A percentile compares a stretch with the other conserved stretches of the same genome.
These are phyloP conservation scores for Bruchidius siliquastri DNA, from an alignment of 2,888 invertebrate genomes.

Conservation along the genomic window DNA sequence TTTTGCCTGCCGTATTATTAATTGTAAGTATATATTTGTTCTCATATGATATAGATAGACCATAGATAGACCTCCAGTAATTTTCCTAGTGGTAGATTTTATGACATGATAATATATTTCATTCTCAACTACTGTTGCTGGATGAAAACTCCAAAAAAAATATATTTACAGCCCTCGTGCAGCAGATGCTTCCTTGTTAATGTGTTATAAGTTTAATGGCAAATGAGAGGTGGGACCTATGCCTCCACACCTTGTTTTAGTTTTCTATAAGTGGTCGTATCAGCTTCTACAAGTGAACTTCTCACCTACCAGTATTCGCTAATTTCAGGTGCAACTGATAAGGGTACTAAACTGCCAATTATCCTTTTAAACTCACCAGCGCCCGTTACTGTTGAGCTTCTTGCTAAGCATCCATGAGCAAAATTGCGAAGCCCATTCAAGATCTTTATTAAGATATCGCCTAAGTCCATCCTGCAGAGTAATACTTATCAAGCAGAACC, in stretches of 20 bases:
- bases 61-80: too few relatives aligned
- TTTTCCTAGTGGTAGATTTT: too few relatives aligned
- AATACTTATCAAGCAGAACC: neutral
- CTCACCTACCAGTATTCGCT: neutral
- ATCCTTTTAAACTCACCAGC: neutral
- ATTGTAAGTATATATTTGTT: too few relatives aligned
- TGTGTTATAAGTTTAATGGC: neutral
- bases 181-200: too few relatives aligned
- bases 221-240: neutral
- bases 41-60: too few relatives aligned
- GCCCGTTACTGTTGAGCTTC: neutral
- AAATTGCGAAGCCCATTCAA: neutral
- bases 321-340: neutral
- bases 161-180: too few relatives aligned
- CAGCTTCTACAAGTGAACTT: neutral
- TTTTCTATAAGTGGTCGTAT: neutral
- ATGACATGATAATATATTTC: too few relatives aligned
- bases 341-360: neutral
- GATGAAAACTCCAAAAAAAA: too few relatives aligned
- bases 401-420: neutral
- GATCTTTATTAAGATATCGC: neutral
- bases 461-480: neutral
- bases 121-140: too few relatives aligned
- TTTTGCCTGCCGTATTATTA: too few relatives aligned
- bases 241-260: neutral